Base-by-base conservation (phyloP, 2,113 vertebrate genomes). In the Phrynosoma blainvillii region DNA sequence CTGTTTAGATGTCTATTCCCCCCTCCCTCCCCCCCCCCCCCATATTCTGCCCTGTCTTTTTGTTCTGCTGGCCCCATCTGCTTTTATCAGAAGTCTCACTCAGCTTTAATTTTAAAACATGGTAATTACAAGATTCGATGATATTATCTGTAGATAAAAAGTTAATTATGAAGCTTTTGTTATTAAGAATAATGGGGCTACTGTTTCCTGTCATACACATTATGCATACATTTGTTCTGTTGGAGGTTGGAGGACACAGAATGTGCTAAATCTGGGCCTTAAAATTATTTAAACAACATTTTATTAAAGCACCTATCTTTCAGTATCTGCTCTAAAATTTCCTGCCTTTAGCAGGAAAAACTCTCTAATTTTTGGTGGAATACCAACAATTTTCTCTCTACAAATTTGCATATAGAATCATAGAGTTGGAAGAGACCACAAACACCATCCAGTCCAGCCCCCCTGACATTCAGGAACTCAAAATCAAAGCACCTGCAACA, bases 101-200 rank as follows among this genome's bases (percentile, higher is more conserved):
- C 32, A 56, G 47, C 62, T 76, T 79, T 87, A 68, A 82, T 73
- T 91, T 91, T 84, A 83, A 85, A 80, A 66, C 36, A 78, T 87
- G 42, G 54, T 47, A 32, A 79, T 3, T 87, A 13, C 74, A 88
- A 80, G 52, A 82, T 25, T 47, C 87, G 47, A 77, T 2, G 0
- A 80, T 65, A 66, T 40, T 91, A 77, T 13, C 54, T 89, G 20
- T 84, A 66, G 59, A 90, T 79, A 2, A 47, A 89, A 81, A 82
- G 79, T 40, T 1, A 14, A 87, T 59, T 88, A 88, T 76, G 9
- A 89, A 18, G 18, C 1, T 87, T 82, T 92, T 89, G 54, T 42
- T 78, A 18, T 65, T 66, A 32, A 65, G 21, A 86, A 80, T 66
- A 54, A 85, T 1, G 1, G 0, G 84, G 87, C 23, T 8, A 71